These are phyloP conservation scores for Eurytoma adleriae DNA, from an alignment of 2,888 invertebrate species.

Conservation along the genomic window DNA sequence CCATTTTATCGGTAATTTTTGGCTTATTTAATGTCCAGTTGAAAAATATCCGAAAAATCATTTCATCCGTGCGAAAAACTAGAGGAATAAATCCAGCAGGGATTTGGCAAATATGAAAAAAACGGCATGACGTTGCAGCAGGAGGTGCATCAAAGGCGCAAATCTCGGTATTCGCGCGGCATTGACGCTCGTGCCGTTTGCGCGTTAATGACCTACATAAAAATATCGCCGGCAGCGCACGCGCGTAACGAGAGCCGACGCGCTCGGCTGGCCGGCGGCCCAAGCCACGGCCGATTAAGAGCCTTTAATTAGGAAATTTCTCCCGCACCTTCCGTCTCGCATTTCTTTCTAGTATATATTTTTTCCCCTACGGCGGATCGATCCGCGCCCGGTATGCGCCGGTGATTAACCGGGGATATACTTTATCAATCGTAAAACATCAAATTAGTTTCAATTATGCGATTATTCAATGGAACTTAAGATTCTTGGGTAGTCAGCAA, in stretches of 20 bases:
- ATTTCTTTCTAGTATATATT: neutral
- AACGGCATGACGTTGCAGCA: no score
- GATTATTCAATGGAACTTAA: no score
- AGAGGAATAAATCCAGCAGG: no score
- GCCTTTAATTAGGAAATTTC: slow-evolving; percentile 16
- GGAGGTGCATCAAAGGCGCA: no score
- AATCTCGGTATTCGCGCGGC: neutral
- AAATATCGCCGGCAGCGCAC: slow-evolving; percentile 1
- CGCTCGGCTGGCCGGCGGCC: neutral
- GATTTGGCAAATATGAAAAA: no score
- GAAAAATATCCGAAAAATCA: no score
- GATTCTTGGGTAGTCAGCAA: no score
- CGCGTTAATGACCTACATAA: slow-evolving; percentile 47
- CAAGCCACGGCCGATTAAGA: slow-evolving; percentile 12
- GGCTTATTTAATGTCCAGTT: no score
- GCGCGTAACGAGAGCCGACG: neutral
- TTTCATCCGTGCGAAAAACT: no score
- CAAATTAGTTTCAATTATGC: no score
- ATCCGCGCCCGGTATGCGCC: neutral
- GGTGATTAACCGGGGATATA: neutral
- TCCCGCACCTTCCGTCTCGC: neutral
- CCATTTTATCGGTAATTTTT: no score
- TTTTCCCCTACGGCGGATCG: neutral
- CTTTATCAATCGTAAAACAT: no score
- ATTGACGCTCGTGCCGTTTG: slow-evolving; percentile 17